Evolutionary conservation across 2,113 vertebrate species (phyloP).

Genomic region (Gambusia holbrooki): DNA sequence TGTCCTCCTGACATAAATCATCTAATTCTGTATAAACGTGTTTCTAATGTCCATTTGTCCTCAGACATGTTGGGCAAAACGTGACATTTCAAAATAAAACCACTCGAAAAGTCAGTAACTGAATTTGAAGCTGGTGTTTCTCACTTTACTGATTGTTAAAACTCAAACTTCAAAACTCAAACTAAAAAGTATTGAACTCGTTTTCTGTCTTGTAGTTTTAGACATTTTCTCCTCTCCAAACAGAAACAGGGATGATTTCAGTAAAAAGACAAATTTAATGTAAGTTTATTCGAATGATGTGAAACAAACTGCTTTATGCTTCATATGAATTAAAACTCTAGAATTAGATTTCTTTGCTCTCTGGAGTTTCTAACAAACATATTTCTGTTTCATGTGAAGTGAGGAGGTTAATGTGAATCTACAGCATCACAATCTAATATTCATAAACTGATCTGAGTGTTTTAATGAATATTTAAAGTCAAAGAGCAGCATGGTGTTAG

Average conservation of each 20-base stretch:
- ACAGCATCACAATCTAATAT: conserved; percentile 30
- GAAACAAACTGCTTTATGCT: not conserved
- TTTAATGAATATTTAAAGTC: conserved; percentile 31
- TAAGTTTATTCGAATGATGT: not conserved
- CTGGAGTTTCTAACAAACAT: no score
- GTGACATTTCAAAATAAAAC: not conserved
- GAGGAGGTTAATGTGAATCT: not conserved
- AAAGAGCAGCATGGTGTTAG: conserved; percentile 29
- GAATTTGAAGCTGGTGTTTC: not conserved
- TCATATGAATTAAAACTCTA: no score
- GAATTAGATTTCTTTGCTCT: no score
- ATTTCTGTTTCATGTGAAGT: not conserved
- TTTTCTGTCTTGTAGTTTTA: no score
- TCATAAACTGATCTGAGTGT: conserved; percentile 20
- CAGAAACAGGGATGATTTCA: not conserved
- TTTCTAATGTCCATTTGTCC: not conserved
- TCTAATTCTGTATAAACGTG: not conserved
- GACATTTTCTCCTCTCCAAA: not conserved
- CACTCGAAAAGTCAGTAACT: not conserved
- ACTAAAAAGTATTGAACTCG: no score
- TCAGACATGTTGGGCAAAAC: not conserved
- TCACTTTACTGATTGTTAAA: no score
- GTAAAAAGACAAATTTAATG: not conserved
- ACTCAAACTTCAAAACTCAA: no score
- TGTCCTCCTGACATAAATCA: not conserved